Conservation (phyloP, 2,888 invertebrate genomes). For the Phrixothrix hirtus region DNA sequence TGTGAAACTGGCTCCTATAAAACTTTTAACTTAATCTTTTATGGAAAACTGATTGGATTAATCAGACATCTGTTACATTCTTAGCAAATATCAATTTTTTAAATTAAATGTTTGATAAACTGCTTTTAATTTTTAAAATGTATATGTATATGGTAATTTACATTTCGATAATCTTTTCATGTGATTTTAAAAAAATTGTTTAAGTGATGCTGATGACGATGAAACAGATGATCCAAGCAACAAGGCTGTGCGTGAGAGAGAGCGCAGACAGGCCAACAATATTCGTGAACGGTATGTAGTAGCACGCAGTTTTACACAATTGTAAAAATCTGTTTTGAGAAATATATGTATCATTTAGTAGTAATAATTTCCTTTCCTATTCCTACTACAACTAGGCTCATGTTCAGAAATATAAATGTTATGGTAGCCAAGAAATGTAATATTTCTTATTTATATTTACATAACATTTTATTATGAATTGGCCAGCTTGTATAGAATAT, state of each 20-base stretch:
- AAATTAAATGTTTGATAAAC: neutral
- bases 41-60: too few relatives aligned
- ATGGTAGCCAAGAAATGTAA: constrained; percentile 34
- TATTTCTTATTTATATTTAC: constrained; percentile 36
- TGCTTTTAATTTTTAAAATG: constrained; percentile 1
- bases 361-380: constrained; percentile 1
- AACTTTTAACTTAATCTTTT: too few relatives aligned
- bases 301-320: constrained; percentile 48
- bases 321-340: neutral
- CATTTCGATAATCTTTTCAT: neutral
- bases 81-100: neutral
- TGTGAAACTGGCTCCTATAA: too few relatives aligned
- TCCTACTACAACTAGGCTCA: constrained; percentile 49
- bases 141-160: too few relatives aligned
- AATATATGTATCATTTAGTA: neutral
- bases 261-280: constrained; percentile 96
- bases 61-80: neutral
- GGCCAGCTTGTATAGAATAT: constrained; percentile 48
- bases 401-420: constrained; percentile 59
- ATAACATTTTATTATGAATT: constrained; percentile 55
- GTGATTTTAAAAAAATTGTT: constrained; percentile 62
- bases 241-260: constrained; percentile 92
- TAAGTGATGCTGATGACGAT: constrained; percentile 80
- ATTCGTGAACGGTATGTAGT: constrained; percentile 89
- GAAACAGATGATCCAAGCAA: constrained; percentile 83